phyloP scores from a whole-genome alignment of 2,797 vertebrate species.

The Bufotes viridis region DNA sequence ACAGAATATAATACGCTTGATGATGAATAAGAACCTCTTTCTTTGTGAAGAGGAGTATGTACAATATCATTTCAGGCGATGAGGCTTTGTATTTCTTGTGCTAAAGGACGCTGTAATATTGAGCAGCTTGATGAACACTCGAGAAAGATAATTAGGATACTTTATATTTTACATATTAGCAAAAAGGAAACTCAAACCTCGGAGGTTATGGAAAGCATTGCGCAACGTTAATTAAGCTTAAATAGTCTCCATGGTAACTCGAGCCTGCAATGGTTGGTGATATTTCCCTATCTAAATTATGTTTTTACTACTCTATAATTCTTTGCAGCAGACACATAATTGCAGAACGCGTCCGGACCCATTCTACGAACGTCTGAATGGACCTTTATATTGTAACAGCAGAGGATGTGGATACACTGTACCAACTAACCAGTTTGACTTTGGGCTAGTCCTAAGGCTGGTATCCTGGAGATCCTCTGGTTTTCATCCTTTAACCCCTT shows the following conservation, averaged over 20 bases:
- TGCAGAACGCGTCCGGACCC: too few species aligned
- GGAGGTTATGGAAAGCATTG: conserved; percentile 38
- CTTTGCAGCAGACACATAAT: too few species aligned
- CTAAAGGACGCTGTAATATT: conserved; percentile 37
- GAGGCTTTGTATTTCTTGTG: conserved; percentile 45
- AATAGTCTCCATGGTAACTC: conserved; percentile 72
- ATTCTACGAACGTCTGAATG: too few species aligned
- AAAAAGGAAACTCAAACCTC: conserved; percentile 58
- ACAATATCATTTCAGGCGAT: conserved; percentile 47
- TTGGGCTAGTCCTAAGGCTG: too few species aligned
- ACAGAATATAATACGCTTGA: conserved; percentile 45
- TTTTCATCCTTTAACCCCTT: too few species aligned
- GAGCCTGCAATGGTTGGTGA: conserved; percentile 59
- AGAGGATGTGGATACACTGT: too few species aligned
- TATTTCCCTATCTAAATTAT: conserved; percentile 41
- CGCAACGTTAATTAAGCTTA: conserved; percentile 52
- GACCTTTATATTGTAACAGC: too few species aligned
- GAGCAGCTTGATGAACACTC: conserved; percentile 46
- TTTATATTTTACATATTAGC: conserved; percentile 55
- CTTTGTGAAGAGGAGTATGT: conserved; percentile 43
- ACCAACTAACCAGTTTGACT: too few species aligned
- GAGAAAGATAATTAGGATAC: conserved; percentile 49
- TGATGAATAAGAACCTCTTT: conserved; percentile 26
- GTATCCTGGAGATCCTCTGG: too few species aligned
- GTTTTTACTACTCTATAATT: conserved; percentile 48